phyloP scores from a whole-genome alignment of 2,113 vertebrate genomes.

The Gambusia holbrooki region DNA sequence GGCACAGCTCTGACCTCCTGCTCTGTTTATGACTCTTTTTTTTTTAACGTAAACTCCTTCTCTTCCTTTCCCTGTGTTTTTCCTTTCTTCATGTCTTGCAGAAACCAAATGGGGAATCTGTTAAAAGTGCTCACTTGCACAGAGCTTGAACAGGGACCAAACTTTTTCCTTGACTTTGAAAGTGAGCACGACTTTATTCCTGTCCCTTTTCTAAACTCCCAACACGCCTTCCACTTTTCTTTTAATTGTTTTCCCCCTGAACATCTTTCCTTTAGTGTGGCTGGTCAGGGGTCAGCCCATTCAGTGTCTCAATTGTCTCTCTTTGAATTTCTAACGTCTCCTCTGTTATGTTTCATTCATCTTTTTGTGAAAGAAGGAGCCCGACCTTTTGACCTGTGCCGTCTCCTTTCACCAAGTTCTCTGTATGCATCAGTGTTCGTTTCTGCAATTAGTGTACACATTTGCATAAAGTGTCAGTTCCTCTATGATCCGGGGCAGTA shows the following conservation, averaged over 20 bases:
- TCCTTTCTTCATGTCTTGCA: slow-evolving; percentile 82
- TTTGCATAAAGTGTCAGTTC: neutral
- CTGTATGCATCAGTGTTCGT: too few species aligned
- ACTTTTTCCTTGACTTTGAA: slow-evolving; percentile 98
- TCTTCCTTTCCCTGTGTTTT: slow-evolving; percentile 47
- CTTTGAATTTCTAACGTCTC: slow-evolving; percentile 22
- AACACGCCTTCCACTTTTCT: neutral
- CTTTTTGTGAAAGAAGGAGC: slow-evolving; percentile 44
- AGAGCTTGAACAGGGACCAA: slow-evolving; percentile 93
- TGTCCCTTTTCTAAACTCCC: slow-evolving; percentile 62
- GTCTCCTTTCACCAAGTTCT: neutral
- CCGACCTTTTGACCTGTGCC: slow-evolving; percentile 61
- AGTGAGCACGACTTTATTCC: slow-evolving; percentile 85
- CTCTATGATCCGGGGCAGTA: neutral
- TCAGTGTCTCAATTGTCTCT: slow-evolving; percentile 17
- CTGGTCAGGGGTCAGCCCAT: slow-evolving; percentile 63
- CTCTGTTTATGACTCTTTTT: slow-evolving; percentile 27
- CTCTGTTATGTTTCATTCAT: slow-evolving; percentile 10
- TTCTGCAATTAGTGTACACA: neutral
- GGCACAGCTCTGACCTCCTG: slow-evolving; percentile 1
- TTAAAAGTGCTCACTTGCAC: slow-evolving; percentile 92
- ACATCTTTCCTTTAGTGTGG: slow-evolving; percentile 26
- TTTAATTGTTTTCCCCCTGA: neutral
- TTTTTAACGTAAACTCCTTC: slow-evolving; percentile 46
- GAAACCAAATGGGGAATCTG: slow-evolving; percentile 90